Evolutionary conservation across 2,113 vertebrate genomes (phyloP), one percentile per base, ranked within the genome.

Genomic region (human): DNA sequence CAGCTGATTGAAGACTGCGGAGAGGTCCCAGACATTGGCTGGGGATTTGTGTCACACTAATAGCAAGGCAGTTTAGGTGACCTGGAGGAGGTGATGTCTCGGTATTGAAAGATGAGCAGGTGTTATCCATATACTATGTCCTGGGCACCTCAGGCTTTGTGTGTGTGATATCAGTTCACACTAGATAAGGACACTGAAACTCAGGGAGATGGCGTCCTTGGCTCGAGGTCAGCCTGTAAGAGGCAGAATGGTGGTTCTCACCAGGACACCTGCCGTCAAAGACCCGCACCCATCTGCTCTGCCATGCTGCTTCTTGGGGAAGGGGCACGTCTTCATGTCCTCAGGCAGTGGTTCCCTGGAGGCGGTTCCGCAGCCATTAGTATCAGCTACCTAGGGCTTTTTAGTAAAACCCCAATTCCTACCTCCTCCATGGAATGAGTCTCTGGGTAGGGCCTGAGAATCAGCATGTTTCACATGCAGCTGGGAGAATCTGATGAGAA

Each of bases 131-230:
- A 30, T 30, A 6, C 57, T 55, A 0, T 3, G 14, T 43, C 72
- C 55, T 7, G 0, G 79, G 40, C 18, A 5, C 57, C 9, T 2
- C 1, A 18, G 32, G 66, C 86, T 59, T 3, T 43, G 27, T 1
- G 0, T 22, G 43, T 0, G 0, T 40, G n/a, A 0, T 5, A 76
- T 76, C 70, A 2, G n/a, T 25, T 22, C n/a, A 13, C 4, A 0
- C 0, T 22, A 12, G 43, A 7, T 10, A n/a, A 6, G 20, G 55
- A 27, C 17, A 0, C 35, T 3, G 18, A 43, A 32, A 40, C 48
- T 43, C 6, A 11, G 45, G 38, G 78, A 76, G 43, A 20, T 13
- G 70, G 52, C 18, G 1, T 38, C 25, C 38, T 78, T 25, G 43
- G 35, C 55, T 78, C 35, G 2, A 23, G n/a, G 35, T 59, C 73